Evolutionary conservation across 2,797 vertebrate species (phyloP), one percentile per base, ranked within the genome.

Genomic region (Cryptoprocta ferox): DNA sequence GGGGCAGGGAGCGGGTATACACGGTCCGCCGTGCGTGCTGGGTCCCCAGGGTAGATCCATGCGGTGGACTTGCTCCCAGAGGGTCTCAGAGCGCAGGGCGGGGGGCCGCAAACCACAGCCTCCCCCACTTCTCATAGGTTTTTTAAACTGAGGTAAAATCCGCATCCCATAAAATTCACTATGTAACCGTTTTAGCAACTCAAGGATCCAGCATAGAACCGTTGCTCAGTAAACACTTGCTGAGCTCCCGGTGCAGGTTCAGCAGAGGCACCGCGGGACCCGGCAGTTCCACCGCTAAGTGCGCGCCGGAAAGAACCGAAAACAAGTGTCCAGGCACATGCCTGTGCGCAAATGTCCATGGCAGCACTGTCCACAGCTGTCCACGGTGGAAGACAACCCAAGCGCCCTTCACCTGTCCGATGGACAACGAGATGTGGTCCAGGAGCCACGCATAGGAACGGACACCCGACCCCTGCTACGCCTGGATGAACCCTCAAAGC

Each of bases 381-480:
- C 7, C 37, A 59, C 78, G n/a, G 53, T 42, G 4, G 5, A 28
- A 30, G 53, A 56, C 59, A 32, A n/a, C 35, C 15, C 12, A 66
- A 30, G 11, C 39, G 78, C 6, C 45, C 39, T 45, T 88, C n/a
- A n/a, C 45, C 13, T 32, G 13, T 65, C 5, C 48, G 39, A 18
- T 19, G 21, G 35, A 19, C 42, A 19, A 12, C 32, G 82, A 21
- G 76, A 28, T 13, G 50, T 8, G 35, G 30, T 30, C 0, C 30
- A 2, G n/a, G n/a, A 7, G 10, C 26, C 8, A 3, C 6, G n/a
- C 39, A 0, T 16, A 2, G 24, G 73, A 73, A 68, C 5, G 30
- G 15, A 37, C 5, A 6, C 28, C 24, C 42, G 65, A 37, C 14
- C 9, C 24, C 30, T 4, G 10, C 71, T 13, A 6, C 9, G 8